Base-by-base conservation (phyloP, 2,113 vertebrate species). In the Pitta sordida region DNA sequence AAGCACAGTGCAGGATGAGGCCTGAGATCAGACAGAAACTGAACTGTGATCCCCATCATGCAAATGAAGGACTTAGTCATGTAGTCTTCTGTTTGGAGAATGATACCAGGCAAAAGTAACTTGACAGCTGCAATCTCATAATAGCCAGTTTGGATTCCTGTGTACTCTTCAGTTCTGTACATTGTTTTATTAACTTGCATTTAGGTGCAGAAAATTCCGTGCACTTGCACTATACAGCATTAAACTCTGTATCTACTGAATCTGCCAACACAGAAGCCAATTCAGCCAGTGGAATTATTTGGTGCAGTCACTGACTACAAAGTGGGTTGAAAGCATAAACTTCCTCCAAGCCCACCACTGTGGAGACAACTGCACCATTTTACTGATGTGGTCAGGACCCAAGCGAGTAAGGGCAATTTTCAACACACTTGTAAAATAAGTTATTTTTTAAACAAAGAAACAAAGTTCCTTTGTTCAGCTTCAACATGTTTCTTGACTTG, bases 391-490 rank as follows among this genome's bases (percentile, higher is more conserved):
- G 65, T 55, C 37, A 94, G 75, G 43, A 92, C 12, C n/a, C 58
- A 55, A 69, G 82, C 0, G 3, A 65, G 21, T 14, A 69, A 51
- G 22, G 36, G 30, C 30, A 80, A 43, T 77, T 62, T 55, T 51
- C 11, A 3, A 63, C 59, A 62, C 22, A 5, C 53, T 83, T 73
- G 53, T 82, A 92, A 91, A 82, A n/a, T 39, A 81, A 79, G 46
- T 73, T 69, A 39, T 63, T 87, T 96, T 82, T 91, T 23, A 87
- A 95, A 95, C 60, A 88, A 92, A 92, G 86, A 75, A 89, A 91
- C 94, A 95, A 91, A 79, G 91, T 93, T 86, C 84, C 87, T 90
- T 91, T 96, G 94, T 96, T 94, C 82, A 26, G 30, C 74, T 94
- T 88, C 77, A 83, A 86, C 85, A 85, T 1, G 0, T 95, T 93